Conservation (phyloP, 1,140 invertebrate genomes). For the Ruditapes philippinarum region DNA sequence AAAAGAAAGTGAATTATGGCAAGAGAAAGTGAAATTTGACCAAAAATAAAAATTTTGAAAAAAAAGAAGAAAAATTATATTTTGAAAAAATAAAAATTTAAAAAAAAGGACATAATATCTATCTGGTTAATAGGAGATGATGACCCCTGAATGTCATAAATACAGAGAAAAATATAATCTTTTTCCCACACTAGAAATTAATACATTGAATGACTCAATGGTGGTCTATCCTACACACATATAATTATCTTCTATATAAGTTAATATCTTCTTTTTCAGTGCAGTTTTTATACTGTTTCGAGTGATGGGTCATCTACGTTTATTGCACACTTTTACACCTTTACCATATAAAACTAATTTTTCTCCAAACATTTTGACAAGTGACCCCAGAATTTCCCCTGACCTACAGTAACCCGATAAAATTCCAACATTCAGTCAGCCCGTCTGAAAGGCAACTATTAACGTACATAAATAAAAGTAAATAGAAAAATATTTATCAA, state of each 20-base stretch:
- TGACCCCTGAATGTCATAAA: no score
- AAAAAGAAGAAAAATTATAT: no score
- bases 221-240: conserved; percentile 15
- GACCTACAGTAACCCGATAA: conserved; percentile 44
- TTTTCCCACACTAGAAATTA: conserved; percentile 17
- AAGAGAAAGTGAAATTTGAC: no score
- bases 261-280: conserved; percentile 45
- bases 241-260: conserved; percentile 34
- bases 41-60: no score
- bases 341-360: conserved; percentile 50
- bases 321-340: conserved; percentile 40
- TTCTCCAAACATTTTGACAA: conserved; percentile 8
- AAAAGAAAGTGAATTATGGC: no score
- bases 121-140: no score
- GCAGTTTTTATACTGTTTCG: conserved; percentile 27
- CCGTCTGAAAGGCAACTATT: conserved; percentile 21
- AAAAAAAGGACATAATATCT: no score
- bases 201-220: conserved; percentile 2
- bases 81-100: no score
- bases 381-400: conserved; percentile 44
- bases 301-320: not conserved
- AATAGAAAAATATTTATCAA: conserved; percentile 59
- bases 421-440: conserved; percentile 17
- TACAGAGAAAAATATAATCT: no score
- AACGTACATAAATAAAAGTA: conserved; percentile 50